Evolutionary conservation across 2,797 vertebrate genomes (phyloP).

Genomic region (Decapterus maruadsi): DNA sequence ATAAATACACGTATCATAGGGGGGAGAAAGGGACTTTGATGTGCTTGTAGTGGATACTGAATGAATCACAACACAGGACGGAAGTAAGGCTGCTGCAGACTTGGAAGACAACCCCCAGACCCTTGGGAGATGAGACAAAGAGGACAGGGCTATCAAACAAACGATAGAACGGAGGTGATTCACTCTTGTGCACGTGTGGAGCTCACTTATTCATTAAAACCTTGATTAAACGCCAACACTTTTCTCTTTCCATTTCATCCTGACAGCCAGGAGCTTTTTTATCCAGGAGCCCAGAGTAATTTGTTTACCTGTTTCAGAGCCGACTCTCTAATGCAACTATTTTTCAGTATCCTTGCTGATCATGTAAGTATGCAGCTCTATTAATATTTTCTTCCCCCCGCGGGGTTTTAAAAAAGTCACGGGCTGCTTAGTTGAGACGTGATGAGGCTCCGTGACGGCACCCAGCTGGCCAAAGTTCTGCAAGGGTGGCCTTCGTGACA

Average conservation of each 20-base stretch:
- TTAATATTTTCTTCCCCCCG: constrained; percentile 53
- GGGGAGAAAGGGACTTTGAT: constrained; percentile 64
- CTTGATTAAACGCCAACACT: constrained; percentile 61
- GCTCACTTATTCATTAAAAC: constrained; percentile 60
- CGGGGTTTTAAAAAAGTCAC: constrained; percentile 57
- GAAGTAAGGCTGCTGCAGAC: constrained; percentile 50
- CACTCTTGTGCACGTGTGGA: constrained; percentile 27
- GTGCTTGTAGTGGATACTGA: constrained; percentile 48
- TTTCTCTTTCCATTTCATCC: constrained; percentile 32
- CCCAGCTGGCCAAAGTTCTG: constrained; percentile 76
- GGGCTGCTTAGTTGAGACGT: constrained; percentile 66
- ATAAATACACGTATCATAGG: constrained; percentile 65
- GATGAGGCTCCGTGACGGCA: constrained; percentile 70
- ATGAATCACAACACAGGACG: constrained; percentile 61
- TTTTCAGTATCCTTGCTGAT: constrained; percentile 59
- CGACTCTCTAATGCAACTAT: constrained; percentile 57
- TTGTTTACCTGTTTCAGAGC: constrained; percentile 68
- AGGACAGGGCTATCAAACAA: constrained; percentile 60
- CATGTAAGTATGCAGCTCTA: constrained; percentile 50
- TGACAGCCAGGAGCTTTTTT: constrained; percentile 42
- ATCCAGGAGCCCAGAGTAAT: constrained; percentile 50
- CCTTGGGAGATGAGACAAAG: constrained; percentile 50
- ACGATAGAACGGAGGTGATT: constrained; percentile 57
- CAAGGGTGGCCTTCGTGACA: constrained; percentile 73
- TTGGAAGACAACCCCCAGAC: constrained; percentile 55